Conservation (phyloP, 2,888 invertebrate genomes). For the Resseliella maxima region DNA sequence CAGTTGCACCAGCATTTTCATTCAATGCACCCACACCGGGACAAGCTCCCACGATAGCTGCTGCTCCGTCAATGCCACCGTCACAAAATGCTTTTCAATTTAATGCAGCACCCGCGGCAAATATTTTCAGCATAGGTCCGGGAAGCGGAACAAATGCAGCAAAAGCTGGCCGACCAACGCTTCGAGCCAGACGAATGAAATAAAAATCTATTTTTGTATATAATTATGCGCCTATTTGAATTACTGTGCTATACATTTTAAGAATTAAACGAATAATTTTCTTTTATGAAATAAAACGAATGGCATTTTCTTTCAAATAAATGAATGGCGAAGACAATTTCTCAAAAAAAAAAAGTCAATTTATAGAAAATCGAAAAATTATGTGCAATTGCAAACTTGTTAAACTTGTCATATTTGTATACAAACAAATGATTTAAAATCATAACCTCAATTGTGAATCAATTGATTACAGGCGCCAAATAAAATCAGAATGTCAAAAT, state of each 20-base stretch:
- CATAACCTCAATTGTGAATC: background rate
- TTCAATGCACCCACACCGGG: background rate
- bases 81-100: slow-evolving; percentile 43
- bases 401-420: background rate
- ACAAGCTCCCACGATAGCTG: too few species aligned
- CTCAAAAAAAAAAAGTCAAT: too few species aligned
- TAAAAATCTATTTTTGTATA: background rate
- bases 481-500: background rate
- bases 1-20: background rate
- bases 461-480: background rate
- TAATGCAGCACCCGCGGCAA: slow-evolving; percentile 53
- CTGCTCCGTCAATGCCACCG: too few species aligned
- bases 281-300: background rate
- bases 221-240: background rate
- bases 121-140: slow-evolving; percentile 56
- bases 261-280: slow-evolving; percentile 1
- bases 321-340: too few species aligned
- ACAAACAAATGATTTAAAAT: background rate
- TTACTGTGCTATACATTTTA: background rate
- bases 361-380: too few species aligned
- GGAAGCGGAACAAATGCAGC: slow-evolving; percentile 57
- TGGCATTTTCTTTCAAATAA: too few species aligned
- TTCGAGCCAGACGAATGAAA: slow-evolving; percentile 62
- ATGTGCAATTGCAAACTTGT: background rate
- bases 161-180: slow-evolving; percentile 61